Evolutionary conservation across 2,797 vertebrate species (phyloP).

Genomic region (Rhinella marina): DNA sequence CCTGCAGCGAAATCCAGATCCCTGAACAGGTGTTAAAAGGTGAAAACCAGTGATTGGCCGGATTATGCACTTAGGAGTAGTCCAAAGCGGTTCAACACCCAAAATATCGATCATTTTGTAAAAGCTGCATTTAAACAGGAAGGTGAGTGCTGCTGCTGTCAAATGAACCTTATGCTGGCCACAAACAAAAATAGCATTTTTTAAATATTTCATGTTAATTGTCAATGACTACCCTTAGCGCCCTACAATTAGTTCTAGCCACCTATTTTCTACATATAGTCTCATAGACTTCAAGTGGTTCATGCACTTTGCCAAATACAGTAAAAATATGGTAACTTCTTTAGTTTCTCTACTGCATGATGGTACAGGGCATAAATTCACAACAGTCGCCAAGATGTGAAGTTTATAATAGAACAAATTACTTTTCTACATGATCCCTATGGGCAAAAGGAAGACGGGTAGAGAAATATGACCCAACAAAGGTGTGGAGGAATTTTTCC

Average conservation of each 20-base stretch:
- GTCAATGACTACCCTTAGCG: background rate
- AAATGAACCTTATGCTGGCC: background rate
- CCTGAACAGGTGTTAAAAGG: too few species aligned
- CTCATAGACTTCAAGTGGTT: background rate
- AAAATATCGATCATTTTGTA: background rate
- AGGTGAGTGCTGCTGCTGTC: background rate
- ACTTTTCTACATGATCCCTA: constrained; percentile 36
- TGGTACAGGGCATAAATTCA: constrained; percentile 24
- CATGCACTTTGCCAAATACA: background rate
- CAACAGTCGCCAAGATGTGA: constrained; percentile 21
- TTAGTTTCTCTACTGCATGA: background rate
- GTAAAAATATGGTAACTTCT: constrained; percentile 8
- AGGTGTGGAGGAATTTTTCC: constrained; percentile 29
- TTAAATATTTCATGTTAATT: background rate
- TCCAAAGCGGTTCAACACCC: too few species aligned
- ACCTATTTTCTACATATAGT: background rate
- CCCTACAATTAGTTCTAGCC: background rate
- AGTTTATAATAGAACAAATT: constrained; percentile 51
- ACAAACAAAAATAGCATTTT: background rate
- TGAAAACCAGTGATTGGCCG: too few species aligned
- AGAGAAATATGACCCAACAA: constrained; percentile 46
- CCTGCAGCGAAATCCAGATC: too few species aligned
- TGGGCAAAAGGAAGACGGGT: constrained; percentile 16
- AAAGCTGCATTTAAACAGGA: background rate
- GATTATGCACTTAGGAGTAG: too few species aligned